A percentile compares a stretch with the other conserved stretches of the same genome.
Conservation (phyloP, 2,797 vertebrate genomes). For the Oceanodroma leucorhoa region DNA sequence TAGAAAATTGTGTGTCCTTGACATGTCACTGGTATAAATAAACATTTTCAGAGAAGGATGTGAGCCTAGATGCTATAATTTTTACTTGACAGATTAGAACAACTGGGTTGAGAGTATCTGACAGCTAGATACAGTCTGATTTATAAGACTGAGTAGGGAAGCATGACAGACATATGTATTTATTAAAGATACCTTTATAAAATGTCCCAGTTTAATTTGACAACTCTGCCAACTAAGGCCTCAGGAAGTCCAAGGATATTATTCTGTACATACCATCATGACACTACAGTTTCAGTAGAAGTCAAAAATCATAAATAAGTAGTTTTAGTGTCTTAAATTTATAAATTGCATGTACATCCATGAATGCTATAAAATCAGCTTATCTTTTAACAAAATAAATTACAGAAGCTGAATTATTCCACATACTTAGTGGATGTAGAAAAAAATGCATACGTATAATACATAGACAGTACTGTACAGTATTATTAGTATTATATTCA, state of each 20-base stretch:
- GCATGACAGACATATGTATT: constrained; percentile 61
- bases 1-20: constrained; percentile 57
- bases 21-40: constrained; percentile 62
- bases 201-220: constrained; percentile 40
- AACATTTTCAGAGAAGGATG: constrained; percentile 48
- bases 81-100: constrained; percentile 56
- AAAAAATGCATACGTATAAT: neutral
- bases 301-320: neutral
- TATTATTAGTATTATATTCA: neutral
- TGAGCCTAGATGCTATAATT: constrained; percentile 49
- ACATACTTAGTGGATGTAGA: neutral
- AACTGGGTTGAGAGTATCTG: constrained; percentile 30
- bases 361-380: neutral
- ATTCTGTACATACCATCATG: neutral
- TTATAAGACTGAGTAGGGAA: constrained; percentile 47
- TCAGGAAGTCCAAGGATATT: constrained; percentile 1
- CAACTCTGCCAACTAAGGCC: constrained; percentile 8
- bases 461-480: neutral
- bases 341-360: neutral
- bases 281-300: neutral
- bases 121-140: constrained; percentile 51
- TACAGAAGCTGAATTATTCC: neutral
- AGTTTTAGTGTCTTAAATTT: neutral
- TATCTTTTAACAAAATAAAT: neutral
- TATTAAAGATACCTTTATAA: constrained; percentile 48